Base-by-base conservation (phyloP, 1,140 invertebrate genomes). In the Carposina sasakii region DNA sequence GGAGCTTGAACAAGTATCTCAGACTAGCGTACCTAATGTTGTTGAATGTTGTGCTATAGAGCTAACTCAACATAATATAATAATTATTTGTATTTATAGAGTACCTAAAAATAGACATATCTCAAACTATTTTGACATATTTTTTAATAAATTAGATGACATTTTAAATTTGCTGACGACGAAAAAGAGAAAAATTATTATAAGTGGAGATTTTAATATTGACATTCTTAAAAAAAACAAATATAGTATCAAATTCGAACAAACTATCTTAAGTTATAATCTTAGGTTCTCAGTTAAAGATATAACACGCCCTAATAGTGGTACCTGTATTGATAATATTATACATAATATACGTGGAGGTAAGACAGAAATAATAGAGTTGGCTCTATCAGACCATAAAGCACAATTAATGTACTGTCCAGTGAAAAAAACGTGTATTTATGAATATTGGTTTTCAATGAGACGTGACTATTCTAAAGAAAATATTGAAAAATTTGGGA, bases 11-110 rank as follows among this genome's bases (percentile, higher is more conserved):
- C 26, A 53, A 40, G 23, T 52, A 9, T 30, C 30, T 2, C 24
- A 45, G 12, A 9, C 48, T 4, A 37, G 37, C 8, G 2, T 33
- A 8, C 31, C 31, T 8, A 33, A 33, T 33, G 31, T 33, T 33
- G 4, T 33, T 5, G 31, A 33, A 33, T 15, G 13, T 13, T 33
- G 31, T 33, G 31, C 8, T 15, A 13, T 33, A 33, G n/a, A 33
- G 3, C 8, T 33, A 33, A 13, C 4, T 15, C 9, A 33, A 8
- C 31, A 10, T 33, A 33, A 33, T 4, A 34, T 34, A 4, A 17
- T 46, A 13, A 46, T 36, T 23, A 33, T 46, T n/a, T 33, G 30
- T 10, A 13, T 46, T 6, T 46, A 46, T 20, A 37, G 44, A 47
- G 20, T 26, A 3, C 31, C 44, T 1, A 47, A 36, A 24, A 47